A percentile compares a stretch with the other conserved stretches of the same genome.
Conservation (phyloP, 2,797 vertebrate species). For the Zalophus californianus region DNA sequence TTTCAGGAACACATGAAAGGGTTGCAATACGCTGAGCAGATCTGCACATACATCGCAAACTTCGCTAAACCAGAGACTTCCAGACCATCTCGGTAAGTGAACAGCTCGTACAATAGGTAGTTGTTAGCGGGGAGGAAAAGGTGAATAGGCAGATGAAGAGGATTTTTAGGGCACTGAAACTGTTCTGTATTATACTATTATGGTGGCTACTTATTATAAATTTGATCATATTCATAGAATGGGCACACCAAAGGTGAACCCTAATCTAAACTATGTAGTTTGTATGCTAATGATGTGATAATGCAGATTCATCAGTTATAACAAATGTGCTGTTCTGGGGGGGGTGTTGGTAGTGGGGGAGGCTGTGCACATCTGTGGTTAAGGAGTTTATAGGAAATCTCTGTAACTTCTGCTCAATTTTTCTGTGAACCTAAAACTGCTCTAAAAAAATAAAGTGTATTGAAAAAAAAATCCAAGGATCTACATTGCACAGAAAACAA, state of each 20-base stretch:
- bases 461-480: background rate
- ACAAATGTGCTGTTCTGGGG: fast-evolving
- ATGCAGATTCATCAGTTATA: background rate
- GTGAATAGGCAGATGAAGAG: background rate
- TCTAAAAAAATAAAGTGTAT: background rate
- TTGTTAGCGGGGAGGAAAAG: background rate
- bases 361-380: no score
- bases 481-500: background rate
- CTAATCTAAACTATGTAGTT: no score
- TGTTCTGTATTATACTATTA: background rate
- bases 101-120: background rate
- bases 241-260: background rate
- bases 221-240: background rate
- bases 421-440: background rate
- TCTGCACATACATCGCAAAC: background rate
- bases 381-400: background rate
- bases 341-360: no score
- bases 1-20: background rate
- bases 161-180: no score
- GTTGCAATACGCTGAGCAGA: no score
- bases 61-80: background rate
- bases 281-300: no score
- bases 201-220: background rate
- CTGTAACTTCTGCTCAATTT: background rate
- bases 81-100: no score